Evolutionary conservation across 2,888 invertebrate species (phyloP).

Genomic region (Drosophila putrida): DNA sequence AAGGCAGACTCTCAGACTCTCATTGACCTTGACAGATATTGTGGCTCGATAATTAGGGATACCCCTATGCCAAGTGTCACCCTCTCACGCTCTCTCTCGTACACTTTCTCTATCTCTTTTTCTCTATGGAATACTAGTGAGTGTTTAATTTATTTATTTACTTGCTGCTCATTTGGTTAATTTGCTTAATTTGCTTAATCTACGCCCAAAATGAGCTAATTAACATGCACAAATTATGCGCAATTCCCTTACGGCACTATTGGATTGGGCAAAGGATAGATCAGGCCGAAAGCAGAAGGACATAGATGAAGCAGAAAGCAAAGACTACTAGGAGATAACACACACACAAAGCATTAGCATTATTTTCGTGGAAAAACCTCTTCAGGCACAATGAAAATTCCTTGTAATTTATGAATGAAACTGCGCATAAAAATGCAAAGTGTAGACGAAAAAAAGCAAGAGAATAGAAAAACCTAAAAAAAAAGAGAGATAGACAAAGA

Average conservation of each 20-base stretch:
- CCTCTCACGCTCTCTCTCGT: not conserved
- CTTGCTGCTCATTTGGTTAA: constrained; percentile 65
- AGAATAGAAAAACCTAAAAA: constrained; percentile 1
- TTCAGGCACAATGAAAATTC: constrained; percentile 52
- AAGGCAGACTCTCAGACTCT: constrained; percentile 3
- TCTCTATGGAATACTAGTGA: not conserved
- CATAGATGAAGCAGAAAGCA: not conserved
- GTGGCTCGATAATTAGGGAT: not conserved
- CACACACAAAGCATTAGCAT: constrained; percentile 6
- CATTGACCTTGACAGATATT: constrained; percentile 19
- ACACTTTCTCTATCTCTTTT: not conserved
- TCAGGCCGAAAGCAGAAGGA: constrained; percentile 5
- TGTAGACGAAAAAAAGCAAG: constrained; percentile 10
- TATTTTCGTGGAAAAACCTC: constrained; percentile 40
- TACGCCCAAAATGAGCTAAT: constrained; percentile 69
- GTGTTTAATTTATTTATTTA: constrained; percentile 68
- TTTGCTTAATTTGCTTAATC: constrained; percentile 76
- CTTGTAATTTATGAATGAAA: constrained; percentile 75
- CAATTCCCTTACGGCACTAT: constrained; percentile 60
- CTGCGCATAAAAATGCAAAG: constrained; percentile 39
- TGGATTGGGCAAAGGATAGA: constrained; percentile 50
- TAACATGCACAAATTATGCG: constrained; percentile 70
- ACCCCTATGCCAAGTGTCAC: not conserved
- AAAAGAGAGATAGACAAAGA: not conserved
- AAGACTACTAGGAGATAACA: constrained; percentile 11